Evolutionary conservation across 2,888 invertebrate species (phyloP).

Genomic region (Ypsolopha sequella): DNA sequence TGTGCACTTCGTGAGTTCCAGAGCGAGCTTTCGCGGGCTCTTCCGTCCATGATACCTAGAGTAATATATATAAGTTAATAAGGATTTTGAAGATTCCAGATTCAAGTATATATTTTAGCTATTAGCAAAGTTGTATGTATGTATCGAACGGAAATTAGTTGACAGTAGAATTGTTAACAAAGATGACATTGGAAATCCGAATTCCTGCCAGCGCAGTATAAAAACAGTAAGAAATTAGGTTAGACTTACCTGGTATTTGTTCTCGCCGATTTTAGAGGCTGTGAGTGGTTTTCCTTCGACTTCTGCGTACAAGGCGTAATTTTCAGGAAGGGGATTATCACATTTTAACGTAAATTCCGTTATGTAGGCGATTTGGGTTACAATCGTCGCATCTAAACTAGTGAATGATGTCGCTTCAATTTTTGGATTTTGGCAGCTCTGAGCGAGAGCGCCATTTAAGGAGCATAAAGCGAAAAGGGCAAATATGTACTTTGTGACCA

Average conservation of each 20-base stretch:
- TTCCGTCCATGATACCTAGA: constrained; percentile 93
- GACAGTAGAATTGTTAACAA: no score
- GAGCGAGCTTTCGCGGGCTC: constrained; percentile 86
- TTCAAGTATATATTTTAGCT: no score
- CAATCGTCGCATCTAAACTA: constrained; percentile 92
- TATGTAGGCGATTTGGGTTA: constrained; percentile 91
- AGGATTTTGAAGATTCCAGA: no score
- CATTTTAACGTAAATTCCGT: constrained; percentile 92
- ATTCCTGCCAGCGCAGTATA: no score
- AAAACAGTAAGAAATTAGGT: no score
- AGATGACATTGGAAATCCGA: no score
- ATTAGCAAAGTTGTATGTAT: no score
- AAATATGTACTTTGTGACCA: constrained; percentile 52
- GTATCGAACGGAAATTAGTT: no score
- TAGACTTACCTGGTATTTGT: constrained; percentile 82
- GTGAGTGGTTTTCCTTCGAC: constrained; percentile 88
- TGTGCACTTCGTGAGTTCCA: constrained; percentile 82
- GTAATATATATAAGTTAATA: no score
- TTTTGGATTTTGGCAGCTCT: constrained; percentile 71
- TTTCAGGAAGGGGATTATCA: constrained; percentile 71
- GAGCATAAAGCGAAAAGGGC: constrained; percentile 33
- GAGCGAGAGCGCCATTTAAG: constrained; percentile 28
- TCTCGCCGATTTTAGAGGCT: constrained; percentile 82
- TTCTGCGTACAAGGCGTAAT: constrained; percentile 88
- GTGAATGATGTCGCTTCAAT: constrained; percentile 87